Base-by-base conservation (phyloP, 2,113 vertebrate species). In the Corythoichthys intestinalis region DNA sequence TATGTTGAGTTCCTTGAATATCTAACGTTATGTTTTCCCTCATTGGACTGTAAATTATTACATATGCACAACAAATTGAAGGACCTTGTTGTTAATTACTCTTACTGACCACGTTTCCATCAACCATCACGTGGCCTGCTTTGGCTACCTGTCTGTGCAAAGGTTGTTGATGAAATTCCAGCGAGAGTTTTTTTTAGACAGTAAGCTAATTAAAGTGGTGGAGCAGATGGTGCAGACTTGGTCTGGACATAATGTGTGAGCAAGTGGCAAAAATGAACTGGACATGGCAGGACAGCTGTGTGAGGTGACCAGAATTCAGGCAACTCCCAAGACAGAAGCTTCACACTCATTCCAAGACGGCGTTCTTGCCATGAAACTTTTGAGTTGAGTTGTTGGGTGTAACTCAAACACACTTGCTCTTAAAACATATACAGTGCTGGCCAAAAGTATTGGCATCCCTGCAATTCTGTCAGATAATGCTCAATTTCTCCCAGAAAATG, bases 201-300 rank as follows among this genome's bases (percentile, higher is more conserved):
- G 71, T 44, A 54, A 77, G 78, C 87, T 91, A 87, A 89, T 91
- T 91, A 90, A 79, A 83, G 82, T 34, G 0, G 39, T 28, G 53
- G 62, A 88, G 83, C 91, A 92, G 90, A 91, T 91, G 90, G 85
- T 52, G n/a, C 64, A 69, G 75, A 65, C 80, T 81, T 53, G 79
- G 74, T 80, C 67, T 10, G 81, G 81, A 86, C 86, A 85, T 86
- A 84, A 87, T 85, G 78, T 86, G 86, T 80, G 47, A 71, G 73
- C 68, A 86, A 78, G 78, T 83, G 80, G 81, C 69, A 81, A 83
- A 44, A 83, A 83, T 66, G 62, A 78, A 80, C 82, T 61, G 85
- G 89, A 90, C 85, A 81, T 83, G 83, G 86, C 78, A 69, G 78
- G 82, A 86, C 91, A 92, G 77, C 74, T 85, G 69, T 74, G 70